Conservation (phyloP, 2,113 vertebrate genomes). For the Siniperca chuatsi region DNA sequence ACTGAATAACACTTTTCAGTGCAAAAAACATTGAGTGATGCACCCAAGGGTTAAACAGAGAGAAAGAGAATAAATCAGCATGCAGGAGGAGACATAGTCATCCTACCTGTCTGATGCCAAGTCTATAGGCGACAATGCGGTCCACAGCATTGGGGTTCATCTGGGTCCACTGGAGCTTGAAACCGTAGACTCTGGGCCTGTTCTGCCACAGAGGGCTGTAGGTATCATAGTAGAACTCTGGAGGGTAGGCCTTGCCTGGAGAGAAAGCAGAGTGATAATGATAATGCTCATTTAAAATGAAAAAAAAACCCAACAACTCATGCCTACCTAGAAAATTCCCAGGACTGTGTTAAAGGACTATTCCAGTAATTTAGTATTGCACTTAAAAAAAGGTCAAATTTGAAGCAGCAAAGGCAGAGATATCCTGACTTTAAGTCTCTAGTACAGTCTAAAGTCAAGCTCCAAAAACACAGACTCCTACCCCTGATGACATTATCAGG, state of each 20-base stretch:
- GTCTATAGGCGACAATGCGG: conserved; percentile 92
- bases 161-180: conserved; percentile 98
- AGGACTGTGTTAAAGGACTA: not conserved
- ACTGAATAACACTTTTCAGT: not conserved
- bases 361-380: not conserved
- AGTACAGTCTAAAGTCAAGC: no score
- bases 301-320: not conserved
- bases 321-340: not conserved
- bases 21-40: not conserved
- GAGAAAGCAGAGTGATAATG: conserved; percentile 20
- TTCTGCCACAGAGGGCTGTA: conserved; percentile 98
- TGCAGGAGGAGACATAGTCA: not conserved
- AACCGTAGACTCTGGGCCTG: conserved; percentile 92
- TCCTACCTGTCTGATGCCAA: conserved; percentile 94
- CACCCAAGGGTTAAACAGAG: not conserved
- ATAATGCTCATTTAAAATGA: not conserved
- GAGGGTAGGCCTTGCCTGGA: conserved; percentile 94
- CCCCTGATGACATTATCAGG: not conserved
- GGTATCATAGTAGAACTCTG: conserved; percentile 98
- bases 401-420: no score
- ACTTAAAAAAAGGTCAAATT: not conserved
- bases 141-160: conserved; percentile 95
- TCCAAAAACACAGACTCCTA: not conserved
- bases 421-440: no score
- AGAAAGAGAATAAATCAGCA: conserved; percentile 4